Percentiles rank a stretch among this genome's conserved stretches.
Conservation (phyloP, 2,113 vertebrate species). For the Phylloscopus trochilus region DNA sequence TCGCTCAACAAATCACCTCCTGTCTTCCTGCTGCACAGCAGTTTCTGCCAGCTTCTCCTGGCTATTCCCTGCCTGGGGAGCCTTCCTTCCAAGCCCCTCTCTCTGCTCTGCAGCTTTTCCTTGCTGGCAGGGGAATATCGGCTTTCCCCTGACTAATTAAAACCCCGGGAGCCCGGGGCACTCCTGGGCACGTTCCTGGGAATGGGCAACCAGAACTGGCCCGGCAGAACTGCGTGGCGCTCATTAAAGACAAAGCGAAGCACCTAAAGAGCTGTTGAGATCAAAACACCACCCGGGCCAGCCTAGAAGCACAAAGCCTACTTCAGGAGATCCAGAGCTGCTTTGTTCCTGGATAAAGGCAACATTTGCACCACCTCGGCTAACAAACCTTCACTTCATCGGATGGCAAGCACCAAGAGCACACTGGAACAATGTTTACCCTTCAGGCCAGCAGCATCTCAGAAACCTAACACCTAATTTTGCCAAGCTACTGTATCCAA, state of each 20-base stretch:
- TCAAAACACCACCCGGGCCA: background rate
- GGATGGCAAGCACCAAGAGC: background rate
- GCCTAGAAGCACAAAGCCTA: background rate
- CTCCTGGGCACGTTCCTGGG: background rate
- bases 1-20: background rate
- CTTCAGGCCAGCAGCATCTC: background rate
- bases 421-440: background rate
- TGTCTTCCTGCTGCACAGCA: background rate
- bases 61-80: too few relatives aligned
- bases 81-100: background rate
- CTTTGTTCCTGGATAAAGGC: background rate
- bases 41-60: background rate
- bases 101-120: accelerated
- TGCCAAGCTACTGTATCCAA: background rate
- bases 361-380: background rate
- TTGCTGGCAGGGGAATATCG: background rate
- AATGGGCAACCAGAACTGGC: background rate
- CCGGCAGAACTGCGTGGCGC: background rate
- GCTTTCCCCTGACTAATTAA: background rate
- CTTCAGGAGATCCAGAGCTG: background rate
- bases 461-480: background rate
- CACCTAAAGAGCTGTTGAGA: background rate
- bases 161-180: background rate
- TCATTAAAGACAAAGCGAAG: background rate
- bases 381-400: background rate